Percentiles rank a stretch among this genome's conserved stretches.
phyloP scores from a whole-genome alignment of 2,797 vertebrate species.

The Scolopax bukidnonensis region DNA sequence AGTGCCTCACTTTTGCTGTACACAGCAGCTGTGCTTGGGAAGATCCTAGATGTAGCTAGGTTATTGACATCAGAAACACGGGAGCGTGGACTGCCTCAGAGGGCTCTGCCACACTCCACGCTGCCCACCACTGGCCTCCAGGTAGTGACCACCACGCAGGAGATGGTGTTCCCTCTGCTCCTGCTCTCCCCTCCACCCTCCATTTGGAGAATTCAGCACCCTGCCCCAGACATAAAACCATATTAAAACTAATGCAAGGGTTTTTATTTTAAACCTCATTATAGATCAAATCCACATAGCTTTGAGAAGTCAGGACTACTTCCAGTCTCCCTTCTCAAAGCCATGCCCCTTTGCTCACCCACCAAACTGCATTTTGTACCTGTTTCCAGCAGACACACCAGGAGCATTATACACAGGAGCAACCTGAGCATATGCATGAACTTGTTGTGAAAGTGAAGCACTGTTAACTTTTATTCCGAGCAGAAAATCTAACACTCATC shows the following conservation, averaged over 20 bases:
- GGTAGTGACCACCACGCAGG: background rate
- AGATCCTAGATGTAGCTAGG: background rate
- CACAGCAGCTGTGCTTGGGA: background rate
- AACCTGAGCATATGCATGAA: background rate
- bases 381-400: background rate
- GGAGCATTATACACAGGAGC: background rate
- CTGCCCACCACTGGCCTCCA: rapidly evolving
- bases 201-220: background rate
- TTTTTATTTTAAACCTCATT: background rate
- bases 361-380: background rate
- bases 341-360: background rate
- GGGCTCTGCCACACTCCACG: background rate
- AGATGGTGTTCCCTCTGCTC: background rate
- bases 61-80: background rate
- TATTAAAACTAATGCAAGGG: background rate
- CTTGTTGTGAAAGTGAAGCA: background rate
- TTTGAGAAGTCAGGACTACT: background rate
- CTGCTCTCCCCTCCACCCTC: background rate
- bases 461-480: background rate
- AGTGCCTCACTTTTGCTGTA: background rate
- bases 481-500: background rate
- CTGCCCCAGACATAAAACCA: background rate
- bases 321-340: background rate
- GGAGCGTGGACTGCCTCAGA: background rate
- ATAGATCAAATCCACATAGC: background rate